Percentiles rank a stretch among this genome's conserved stretches.
These are phyloP conservation scores for Bombus soroeensis DNA, from an alignment of 1,140 invertebrate species.

Conservation along the genomic window DNA sequence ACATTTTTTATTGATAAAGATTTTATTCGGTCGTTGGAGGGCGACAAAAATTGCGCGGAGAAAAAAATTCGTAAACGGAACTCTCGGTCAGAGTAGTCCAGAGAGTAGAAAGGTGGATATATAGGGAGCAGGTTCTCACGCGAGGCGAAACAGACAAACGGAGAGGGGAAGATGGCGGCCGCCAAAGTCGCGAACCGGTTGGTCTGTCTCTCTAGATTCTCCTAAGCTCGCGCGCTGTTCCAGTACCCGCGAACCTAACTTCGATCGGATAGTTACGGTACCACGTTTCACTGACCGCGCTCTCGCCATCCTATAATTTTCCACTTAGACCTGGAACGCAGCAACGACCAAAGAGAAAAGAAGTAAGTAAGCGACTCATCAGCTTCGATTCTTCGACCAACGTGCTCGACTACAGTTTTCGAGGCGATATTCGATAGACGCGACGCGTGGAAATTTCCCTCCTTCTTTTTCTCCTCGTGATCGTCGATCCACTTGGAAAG, in stretches of 20 bases:
- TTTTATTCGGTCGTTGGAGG: too few relatives aligned
- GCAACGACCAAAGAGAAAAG: neutral
- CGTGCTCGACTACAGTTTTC: neutral
- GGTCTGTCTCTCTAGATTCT: slow-evolving; percentile 72
- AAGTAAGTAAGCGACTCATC: neutral
- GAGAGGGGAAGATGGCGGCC: slow-evolving; percentile 79
- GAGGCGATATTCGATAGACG: neutral
- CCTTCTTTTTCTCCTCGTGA: neutral
- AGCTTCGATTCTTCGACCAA: neutral
- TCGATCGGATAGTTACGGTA: slow-evolving; percentile 45
- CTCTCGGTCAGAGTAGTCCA: slow-evolving; percentile 49
- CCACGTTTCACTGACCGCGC: slow-evolving; percentile 29
- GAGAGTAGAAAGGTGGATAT: slow-evolving; percentile 61
- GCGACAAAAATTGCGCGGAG: neutral
- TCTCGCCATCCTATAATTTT: slow-evolving; percentile 22
- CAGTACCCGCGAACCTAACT: slow-evolving; percentile 48
- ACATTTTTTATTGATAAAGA: neutral
- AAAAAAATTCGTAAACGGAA: slow-evolving; percentile 66
- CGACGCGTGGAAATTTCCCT: neutral
- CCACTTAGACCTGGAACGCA: neutral
- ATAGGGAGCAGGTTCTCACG: slow-evolving; percentile 76
- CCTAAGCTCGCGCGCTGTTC: slow-evolving; percentile 66
- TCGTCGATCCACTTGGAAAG: slow-evolving; percentile 22
- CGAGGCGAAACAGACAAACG: slow-evolving; percentile 74
- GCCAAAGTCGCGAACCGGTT: slow-evolving; percentile 81